Evolutionary conservation across 2,888 invertebrate genomes (phyloP).

Genomic region (Tethea ocularis): DNA sequence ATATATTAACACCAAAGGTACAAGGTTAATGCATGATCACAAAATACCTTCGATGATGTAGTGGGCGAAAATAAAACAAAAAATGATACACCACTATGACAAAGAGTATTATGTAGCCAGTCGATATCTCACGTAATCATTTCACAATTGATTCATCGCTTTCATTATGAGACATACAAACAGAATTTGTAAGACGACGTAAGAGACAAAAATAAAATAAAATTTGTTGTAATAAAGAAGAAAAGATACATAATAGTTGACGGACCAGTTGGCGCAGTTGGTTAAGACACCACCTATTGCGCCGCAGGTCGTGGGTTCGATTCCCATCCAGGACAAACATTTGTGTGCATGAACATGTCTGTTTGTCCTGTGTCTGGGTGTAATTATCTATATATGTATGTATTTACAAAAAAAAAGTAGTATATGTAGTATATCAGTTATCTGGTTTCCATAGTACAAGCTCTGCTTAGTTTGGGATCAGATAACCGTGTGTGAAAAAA

Average conservation of each 20-base stretch:
- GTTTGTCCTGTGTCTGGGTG: no score
- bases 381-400: no score
- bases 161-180: not conserved
- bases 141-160: conserved; percentile 2
- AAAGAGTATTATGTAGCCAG: conserved; percentile 36
- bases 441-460: no score
- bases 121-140: conserved; percentile 19
- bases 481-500: no score
- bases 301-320: no score
- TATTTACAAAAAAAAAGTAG: no score
- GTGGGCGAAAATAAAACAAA: conserved; percentile 17
- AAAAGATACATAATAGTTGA: not conserved
- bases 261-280: no score
- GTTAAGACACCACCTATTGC: no score
- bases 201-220: not conserved
- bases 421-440: no score
- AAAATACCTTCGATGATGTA: not conserved
- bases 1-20: not conserved
- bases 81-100: conserved; percentile 26
- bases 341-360: no score
- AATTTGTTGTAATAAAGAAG: not conserved
- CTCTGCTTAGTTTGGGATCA: no score
- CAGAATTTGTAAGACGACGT: not conserved
- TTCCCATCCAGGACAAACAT: no score
- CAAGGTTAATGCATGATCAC: not conserved